These are phyloP conservation scores for Pristionchus japonicus DNA, from an alignment of 2,888 invertebrate genomes.

Conservation along the genomic window DNA sequence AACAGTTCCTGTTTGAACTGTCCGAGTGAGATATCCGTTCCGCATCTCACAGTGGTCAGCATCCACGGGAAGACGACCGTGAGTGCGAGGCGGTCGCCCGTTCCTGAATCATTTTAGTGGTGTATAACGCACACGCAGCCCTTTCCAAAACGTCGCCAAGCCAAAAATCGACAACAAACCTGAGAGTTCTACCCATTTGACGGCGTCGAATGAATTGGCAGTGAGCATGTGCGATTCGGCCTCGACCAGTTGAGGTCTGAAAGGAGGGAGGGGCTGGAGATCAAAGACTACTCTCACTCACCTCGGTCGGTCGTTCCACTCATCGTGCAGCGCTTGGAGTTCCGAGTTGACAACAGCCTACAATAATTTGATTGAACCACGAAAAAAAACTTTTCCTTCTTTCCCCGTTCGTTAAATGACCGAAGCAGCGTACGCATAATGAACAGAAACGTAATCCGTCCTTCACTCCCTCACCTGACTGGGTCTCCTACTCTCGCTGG, in stretches of 20 bases:
- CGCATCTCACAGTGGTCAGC: conserved; percentile 56
- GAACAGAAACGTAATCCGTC: background rate
- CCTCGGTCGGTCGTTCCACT: conserved; percentile 46
- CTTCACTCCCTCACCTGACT: conserved; percentile 3
- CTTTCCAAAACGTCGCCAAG: background rate
- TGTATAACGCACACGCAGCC: background rate
- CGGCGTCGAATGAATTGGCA: conserved; percentile 15
- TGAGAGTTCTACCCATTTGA: conserved; percentile 30
- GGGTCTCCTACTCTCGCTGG: conserved; percentile 21
- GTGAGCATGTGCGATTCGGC: conserved; percentile 16
- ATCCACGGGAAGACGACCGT: conserved; percentile 61
- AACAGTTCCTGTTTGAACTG: conserved; percentile 64
- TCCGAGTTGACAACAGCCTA: conserved; percentile 40
- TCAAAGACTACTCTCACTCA: background rate
- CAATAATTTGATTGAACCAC: background rate
- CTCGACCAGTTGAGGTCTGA: conserved; percentile 5
- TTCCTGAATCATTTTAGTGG: background rate
- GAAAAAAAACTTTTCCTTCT: too few species aligned
- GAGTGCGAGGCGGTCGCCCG: conserved; percentile 40
- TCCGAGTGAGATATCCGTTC: conserved; percentile 54
- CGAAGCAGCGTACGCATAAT: too few species aligned
- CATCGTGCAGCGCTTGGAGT: conserved; percentile 45
- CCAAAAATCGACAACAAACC: background rate
- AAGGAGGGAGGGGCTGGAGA: background rate
- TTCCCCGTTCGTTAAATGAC: too few species aligned